These are phyloP conservation scores for Chelonus formosanus DNA, from an alignment of 2,888 invertebrate genomes.

Conservation along the genomic window DNA sequence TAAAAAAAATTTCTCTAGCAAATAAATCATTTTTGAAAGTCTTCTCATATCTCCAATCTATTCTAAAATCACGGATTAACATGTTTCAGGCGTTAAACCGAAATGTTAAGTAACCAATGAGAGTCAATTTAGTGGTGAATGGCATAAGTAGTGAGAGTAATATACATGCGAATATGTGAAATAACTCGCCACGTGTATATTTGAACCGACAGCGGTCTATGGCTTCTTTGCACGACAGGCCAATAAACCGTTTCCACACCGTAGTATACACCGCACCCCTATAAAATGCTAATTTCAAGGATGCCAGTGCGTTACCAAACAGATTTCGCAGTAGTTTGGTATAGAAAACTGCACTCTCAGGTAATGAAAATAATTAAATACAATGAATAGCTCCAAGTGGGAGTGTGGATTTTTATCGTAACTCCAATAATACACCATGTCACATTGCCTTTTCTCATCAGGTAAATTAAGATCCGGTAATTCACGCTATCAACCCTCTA, in stretches of 20 bases:
- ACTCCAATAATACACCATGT: conserved; percentile 7
- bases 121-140: conserved; percentile 42
- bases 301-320: conserved; percentile 55
- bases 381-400: background rate
- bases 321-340: conserved; percentile 48
- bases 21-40: no score
- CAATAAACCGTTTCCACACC: conserved; percentile 58
- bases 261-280: conserved; percentile 38
- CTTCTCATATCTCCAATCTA: no score
- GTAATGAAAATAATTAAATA: conserved; percentile 30
- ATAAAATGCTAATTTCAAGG: conserved; percentile 60
- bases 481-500: conserved; percentile 34
- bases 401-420: background rate
- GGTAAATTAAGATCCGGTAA: conserved; percentile 2
- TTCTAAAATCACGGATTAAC: conserved; percentile 43
- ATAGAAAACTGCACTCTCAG: conserved; percentile 49
- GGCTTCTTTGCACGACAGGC: conserved; percentile 61
- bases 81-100: conserved; percentile 50
- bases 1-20: no score
- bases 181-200: conserved; percentile 46
- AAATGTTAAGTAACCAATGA: conserved; percentile 48
- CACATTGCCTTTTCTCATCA: background rate
- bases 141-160: conserved; percentile 29
- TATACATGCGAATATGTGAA: conserved; percentile 45
- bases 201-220: conserved; percentile 46